phyloP scores from a whole-genome alignment of 2,113 vertebrate genomes.

The Nymphicus hollandicus region DNA sequence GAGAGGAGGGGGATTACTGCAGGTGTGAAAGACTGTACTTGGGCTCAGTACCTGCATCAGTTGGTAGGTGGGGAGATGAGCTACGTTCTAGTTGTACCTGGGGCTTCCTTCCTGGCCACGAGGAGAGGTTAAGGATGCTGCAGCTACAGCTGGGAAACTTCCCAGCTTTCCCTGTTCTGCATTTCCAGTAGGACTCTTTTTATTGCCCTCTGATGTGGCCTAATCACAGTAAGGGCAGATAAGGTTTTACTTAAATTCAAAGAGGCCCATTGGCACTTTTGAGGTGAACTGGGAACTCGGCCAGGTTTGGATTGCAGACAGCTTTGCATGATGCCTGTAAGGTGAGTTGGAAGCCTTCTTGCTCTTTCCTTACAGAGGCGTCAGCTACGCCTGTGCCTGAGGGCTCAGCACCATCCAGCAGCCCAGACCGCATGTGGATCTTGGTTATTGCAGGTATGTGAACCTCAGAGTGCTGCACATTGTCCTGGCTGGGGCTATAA shows the following conservation, averaged over 20 bases:
- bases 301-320: background rate
- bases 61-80: background rate
- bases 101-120: rapidly evolving
- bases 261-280: background rate
- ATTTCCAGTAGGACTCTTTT: background rate
- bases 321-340: background rate
- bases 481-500: background rate
- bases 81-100: background rate
- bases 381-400: background rate
- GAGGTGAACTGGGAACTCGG: background rate
- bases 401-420: background rate
- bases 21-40: rapidly evolving
- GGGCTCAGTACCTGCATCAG: background rate
- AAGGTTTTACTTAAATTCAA: background rate
- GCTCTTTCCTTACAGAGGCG: background rate
- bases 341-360: background rate
- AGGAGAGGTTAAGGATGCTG: background rate
- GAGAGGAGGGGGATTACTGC: too few species aligned
- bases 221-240: rapidly evolving
- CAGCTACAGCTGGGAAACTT: background rate
- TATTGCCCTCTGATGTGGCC: too few species aligned
- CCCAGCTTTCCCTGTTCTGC: background rate
- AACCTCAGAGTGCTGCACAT: background rate
- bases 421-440: background rate
- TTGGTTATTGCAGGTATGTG: slow-evolving; percentile 17